These are phyloP conservation scores for Tigriopus californicus DNA, from an alignment of 2,888 invertebrate genomes.

Conservation along the genomic window DNA sequence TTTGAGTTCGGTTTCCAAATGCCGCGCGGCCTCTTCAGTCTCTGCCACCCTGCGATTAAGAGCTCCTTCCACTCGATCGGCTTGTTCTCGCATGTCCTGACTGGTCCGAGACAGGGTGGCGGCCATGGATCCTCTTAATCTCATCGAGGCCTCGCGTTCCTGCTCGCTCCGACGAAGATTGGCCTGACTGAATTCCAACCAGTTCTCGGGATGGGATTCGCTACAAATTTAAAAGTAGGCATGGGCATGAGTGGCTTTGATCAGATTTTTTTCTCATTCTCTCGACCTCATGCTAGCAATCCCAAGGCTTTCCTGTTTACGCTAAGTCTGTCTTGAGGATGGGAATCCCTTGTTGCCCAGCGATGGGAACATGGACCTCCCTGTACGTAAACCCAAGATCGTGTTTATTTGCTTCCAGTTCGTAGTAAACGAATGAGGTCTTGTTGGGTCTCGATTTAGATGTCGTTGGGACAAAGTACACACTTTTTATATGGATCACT, in stretches of 20 bases:
- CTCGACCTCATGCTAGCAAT: too few species aligned
- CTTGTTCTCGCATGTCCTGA: constrained; percentile 7
- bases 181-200: constrained; percentile 4
- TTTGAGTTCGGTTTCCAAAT: constrained; percentile 1
- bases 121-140: constrained; percentile 4
- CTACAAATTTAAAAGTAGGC: not conserved
- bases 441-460: too few species aligned
- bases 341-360: not conserved
- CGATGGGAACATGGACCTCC: too few species aligned
- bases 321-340: too few species aligned
- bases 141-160: constrained; percentile 10
- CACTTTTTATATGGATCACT: not conserved
- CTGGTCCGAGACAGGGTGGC: constrained; percentile 10
- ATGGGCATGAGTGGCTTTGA: too few species aligned
- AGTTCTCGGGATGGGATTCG: not conserved
- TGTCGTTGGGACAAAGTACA: too few species aligned
- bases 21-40: constrained; percentile 5
- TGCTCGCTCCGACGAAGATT: constrained; percentile 9
- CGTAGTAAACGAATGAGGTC: too few species aligned
- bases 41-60: not conserved
- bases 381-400: too few species aligned
- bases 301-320: too few species aligned
- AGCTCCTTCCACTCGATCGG: constrained; percentile 8
- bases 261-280: too few species aligned
- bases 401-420: too few species aligned